Percentiles rank a stretch among this genome's conserved stretches.
These are phyloP conservation scores for Phortica variegata DNA, from an alignment of 1,140 invertebrate species.

Conservation along the genomic window DNA sequence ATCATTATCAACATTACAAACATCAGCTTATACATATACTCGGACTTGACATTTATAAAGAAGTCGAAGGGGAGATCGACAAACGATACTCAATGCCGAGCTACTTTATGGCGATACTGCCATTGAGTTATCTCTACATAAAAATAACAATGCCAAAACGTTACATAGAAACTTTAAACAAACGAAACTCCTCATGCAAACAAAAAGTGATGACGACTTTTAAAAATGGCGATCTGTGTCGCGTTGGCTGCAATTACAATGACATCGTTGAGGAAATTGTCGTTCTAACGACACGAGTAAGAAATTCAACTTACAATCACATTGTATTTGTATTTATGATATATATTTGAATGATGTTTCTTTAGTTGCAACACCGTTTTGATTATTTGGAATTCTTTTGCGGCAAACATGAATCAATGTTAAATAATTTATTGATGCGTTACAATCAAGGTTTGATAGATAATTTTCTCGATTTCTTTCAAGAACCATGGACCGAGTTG, in stretches of 20 bases:
- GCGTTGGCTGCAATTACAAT: slow-evolving; percentile 12
- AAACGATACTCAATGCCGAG: slow-evolving; percentile 12
- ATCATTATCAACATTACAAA: neutral
- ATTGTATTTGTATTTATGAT: too few species aligned
- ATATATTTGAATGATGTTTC: neutral
- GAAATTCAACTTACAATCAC: too few species aligned
- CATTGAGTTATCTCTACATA: slow-evolving; percentile 18
- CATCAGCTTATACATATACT: slow-evolving; percentile 13
- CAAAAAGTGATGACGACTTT: slow-evolving; percentile 25
- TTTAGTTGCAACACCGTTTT: neutral
- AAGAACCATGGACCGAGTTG: slow-evolving; percentile 34
- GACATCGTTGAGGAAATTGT: slow-evolving; percentile 25
- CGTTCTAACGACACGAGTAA: slow-evolving; percentile 22
- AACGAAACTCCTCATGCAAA: too few species aligned
- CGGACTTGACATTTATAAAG: too few species aligned
- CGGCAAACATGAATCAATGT: slow-evolving; percentile 26
- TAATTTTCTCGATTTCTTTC: slow-evolving; percentile 25
- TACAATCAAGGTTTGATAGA: slow-evolving; percentile 18
- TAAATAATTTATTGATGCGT: slow-evolving; percentile 26
- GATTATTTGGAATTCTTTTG: slow-evolving; percentile 33
- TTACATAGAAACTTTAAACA: slow-evolving; percentile 12
- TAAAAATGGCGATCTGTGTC: slow-evolving; percentile 22
- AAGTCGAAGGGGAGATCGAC: neutral
- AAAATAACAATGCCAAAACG: slow-evolving; percentile 29
- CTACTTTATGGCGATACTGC: slow-evolving; percentile 19